Evolutionary conservation across 2,888 invertebrate genomes (phyloP), one percentile per base, ranked within the genome.

Genomic region (Macroteleia sp.): DNA sequence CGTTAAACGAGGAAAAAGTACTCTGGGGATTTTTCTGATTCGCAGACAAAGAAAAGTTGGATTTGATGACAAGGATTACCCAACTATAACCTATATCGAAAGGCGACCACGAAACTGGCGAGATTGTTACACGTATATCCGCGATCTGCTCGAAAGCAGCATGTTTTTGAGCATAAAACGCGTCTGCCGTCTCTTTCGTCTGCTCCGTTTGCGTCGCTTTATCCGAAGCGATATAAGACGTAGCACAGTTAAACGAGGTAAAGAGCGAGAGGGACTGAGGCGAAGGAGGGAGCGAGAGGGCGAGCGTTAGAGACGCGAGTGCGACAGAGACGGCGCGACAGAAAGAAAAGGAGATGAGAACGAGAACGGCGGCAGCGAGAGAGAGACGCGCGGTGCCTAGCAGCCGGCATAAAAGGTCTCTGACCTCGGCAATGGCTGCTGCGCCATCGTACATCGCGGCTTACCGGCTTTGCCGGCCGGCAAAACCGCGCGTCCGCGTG

Each of bases 401-500:
- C 87, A 84, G 87, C 83, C 86, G 87, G 87, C 87, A 85, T 84
- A 85, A 87, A 88, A 89, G 90, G 90, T 90, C 90, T 87, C 87
- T 90, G 88, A 89, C 89, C 89, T 86, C 88, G 84, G 84, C 88
- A 83, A 85, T 87, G 88, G 85, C 84, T 85, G 83, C 82, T 77
- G 70, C 79, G 76, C 77, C 77, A 77, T 73, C 75, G 77, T 81
- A 73, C 71, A 71, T 61, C 59, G 75, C 66, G 56, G 61, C 57
- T 75, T 67, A 56, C 64, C 71, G 71, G 66, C 71, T 59, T 54
- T 61, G 62, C 67, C 67, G 75, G 70, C 71, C 70, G 77, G 66
- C 71, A 79, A 77, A 78, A n/a, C 78, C 79, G 73, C 77, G 80
- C 84, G 84, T 85, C 73, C 74, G 64, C 80, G 81, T 85, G 84